These are phyloP conservation scores for Machimus atricapillus DNA, from an alignment of 2,888 invertebrate species.

Conservation along the genomic window DNA sequence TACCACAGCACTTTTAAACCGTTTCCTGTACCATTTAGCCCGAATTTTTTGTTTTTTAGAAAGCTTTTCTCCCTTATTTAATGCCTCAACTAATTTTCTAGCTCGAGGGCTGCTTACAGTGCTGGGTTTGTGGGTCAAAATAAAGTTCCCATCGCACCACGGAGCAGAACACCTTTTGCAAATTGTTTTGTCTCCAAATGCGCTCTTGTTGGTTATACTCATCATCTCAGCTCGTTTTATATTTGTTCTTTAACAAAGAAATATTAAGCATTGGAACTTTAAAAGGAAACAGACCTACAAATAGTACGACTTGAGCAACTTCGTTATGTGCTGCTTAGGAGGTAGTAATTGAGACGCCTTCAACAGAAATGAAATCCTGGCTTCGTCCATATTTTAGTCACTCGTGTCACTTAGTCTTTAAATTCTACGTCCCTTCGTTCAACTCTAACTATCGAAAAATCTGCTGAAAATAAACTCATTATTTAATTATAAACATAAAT, in stretches of 20 bases:
- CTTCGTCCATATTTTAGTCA: not conserved
- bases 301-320: conserved; percentile 44
- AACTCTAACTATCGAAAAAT: not conserved
- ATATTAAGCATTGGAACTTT: not conserved
- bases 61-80: not conserved
- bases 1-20: not conserved
- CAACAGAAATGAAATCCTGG: conserved; percentile 24
- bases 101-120: not conserved
- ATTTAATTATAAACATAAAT: too few relatives aligned
- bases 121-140: conserved; percentile 12
- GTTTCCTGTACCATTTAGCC: conserved; percentile 41
- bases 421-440: not conserved
- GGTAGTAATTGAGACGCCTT: conserved; percentile 42
- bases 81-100: conserved; percentile 23
- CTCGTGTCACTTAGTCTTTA: not conserved
- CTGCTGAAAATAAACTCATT: not conserved
- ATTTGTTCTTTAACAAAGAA: not conserved
- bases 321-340: not conserved
- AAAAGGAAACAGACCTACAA: conserved; percentile 37
- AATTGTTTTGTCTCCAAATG: conserved; percentile 36
- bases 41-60: conserved; percentile 32
- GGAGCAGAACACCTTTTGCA: conserved; percentile 46
- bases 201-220: not conserved
- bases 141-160: conserved; percentile 46
- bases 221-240: not conserved